Conservation (phyloP, 2,888 invertebrate genomes). For the Anoncus sp. region DNA sequence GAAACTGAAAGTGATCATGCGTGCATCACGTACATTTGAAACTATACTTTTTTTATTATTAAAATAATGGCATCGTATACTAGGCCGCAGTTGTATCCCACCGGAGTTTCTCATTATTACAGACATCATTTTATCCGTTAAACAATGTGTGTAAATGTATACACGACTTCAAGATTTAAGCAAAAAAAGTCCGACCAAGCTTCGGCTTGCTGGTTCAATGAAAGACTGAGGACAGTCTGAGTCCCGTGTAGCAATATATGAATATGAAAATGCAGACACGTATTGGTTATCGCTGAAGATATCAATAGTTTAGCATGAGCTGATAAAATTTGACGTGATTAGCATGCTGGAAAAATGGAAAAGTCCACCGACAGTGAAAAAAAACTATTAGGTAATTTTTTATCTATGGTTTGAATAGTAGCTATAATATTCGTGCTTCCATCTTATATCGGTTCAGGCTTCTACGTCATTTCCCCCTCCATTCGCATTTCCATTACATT, state of each 20-base stretch:
- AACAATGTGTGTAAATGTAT: not conserved
- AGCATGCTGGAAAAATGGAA: constrained; percentile 7
- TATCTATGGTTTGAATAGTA: no score
- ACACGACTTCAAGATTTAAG: not conserved
- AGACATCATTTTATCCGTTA: constrained; percentile 69
- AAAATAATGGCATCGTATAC: constrained; percentile 42
- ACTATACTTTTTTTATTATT: constrained; percentile 60
- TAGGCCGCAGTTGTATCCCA: constrained; percentile 62
- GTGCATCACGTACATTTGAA: constrained; percentile 60
- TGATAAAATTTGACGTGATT: constrained; percentile 54
- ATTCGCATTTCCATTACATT: no score
- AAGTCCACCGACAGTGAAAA: not conserved
- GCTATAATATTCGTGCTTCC: no score
- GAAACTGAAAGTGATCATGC: not conserved
- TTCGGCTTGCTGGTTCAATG: constrained; percentile 10
- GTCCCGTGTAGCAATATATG: not conserved
- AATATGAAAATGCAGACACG: not conserved
- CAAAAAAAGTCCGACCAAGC: constrained; percentile 5
- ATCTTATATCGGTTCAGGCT: no score
- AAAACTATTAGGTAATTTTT: not conserved
- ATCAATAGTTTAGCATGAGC: constrained; percentile 31
- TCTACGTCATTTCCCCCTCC: no score
- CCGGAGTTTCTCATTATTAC: constrained; percentile 63
- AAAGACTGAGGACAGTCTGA: constrained; percentile 3
- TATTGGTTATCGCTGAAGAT: not conserved